These are phyloP conservation scores for Crypturellus undulatus DNA, from an alignment of 2,113 vertebrate species.

Conservation along the genomic window DNA sequence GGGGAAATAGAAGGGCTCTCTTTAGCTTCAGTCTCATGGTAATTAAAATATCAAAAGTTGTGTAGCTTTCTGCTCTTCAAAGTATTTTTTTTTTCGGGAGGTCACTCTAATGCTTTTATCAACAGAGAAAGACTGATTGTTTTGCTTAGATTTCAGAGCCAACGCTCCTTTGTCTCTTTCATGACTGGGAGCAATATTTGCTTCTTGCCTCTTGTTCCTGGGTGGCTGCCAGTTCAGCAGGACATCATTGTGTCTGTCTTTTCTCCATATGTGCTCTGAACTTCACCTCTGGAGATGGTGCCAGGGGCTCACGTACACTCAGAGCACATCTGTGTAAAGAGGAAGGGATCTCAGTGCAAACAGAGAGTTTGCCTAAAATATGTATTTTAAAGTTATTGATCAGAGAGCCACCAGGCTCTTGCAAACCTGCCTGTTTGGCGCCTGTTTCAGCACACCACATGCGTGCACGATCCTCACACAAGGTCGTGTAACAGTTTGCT, in stretches of 20 bases:
- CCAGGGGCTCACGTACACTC: neutral
- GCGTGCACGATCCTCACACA: neutral
- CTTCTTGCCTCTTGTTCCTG: neutral
- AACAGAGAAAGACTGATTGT: neutral
- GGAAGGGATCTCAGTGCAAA: neutral
- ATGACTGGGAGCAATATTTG: neutral
- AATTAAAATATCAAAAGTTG: constrained; percentile 3
- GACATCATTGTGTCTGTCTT: neutral
- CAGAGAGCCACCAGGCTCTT: neutral
- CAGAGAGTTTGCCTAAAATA: neutral
- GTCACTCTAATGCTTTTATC: neutral
- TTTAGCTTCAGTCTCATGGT: neutral
- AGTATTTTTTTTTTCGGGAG: neutral
- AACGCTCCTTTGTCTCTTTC: neutral
- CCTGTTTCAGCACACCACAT: neutral
- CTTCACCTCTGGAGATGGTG: neutral
- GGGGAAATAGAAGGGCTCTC: neutral
- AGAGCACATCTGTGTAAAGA: neutral
- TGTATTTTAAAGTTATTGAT: neutral
- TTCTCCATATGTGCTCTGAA: neutral
- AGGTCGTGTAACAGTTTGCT: neutral
- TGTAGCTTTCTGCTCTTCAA: neutral
- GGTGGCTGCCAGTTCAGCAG: neutral
- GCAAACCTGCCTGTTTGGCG: neutral
- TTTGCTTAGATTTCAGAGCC: neutral